Evolutionary conservation across 2,113 vertebrate genomes (phyloP).

Genomic region (Myotis davidii): DNA sequence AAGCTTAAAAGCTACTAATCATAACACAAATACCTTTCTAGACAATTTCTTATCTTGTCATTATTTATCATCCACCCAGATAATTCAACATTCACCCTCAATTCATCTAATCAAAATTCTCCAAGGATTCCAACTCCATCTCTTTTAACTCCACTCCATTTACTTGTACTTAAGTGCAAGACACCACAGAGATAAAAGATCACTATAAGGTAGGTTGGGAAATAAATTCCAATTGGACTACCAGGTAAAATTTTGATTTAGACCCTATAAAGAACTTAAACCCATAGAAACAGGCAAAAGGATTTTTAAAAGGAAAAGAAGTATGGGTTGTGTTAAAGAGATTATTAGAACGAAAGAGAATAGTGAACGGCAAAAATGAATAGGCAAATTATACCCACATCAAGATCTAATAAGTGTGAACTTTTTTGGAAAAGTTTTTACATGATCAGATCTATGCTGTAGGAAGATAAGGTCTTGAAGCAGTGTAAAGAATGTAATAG

Average conservation of each 20-base stretch:
- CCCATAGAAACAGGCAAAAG: neutral
- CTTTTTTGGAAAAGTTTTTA: neutral
- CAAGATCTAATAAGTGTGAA: neutral
- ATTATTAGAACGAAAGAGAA: neutral
- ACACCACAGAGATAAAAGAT: neutral
- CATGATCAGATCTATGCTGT: neutral
- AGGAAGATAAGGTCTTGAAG: neutral
- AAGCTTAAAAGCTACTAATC: conserved; percentile 34
- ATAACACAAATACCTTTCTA: conserved; percentile 2
- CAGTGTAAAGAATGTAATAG: neutral
- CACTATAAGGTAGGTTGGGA: neutral
- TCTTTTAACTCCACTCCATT: neutral
- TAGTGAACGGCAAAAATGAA: conserved; percentile 30
- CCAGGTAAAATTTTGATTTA: neutral
- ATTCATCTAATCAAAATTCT: conserved; percentile 31
- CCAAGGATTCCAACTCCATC: neutral
- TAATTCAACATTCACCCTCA: conserved; percentile 25
- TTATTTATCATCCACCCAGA: conserved; percentile 20
- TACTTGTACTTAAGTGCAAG: neutral
- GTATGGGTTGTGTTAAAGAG: neutral
- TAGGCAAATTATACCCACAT: neutral
- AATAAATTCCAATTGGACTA: conserved; percentile 14
- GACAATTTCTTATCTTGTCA: conserved; percentile 9
- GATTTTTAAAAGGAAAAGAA: conserved; percentile 5
- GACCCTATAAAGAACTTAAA: conserved; percentile 4